Percentiles rank a stretch among this genome's conserved stretches.
Conservation (phyloP, 1,140 invertebrate species). For the Streblospio benedicti region DNA sequence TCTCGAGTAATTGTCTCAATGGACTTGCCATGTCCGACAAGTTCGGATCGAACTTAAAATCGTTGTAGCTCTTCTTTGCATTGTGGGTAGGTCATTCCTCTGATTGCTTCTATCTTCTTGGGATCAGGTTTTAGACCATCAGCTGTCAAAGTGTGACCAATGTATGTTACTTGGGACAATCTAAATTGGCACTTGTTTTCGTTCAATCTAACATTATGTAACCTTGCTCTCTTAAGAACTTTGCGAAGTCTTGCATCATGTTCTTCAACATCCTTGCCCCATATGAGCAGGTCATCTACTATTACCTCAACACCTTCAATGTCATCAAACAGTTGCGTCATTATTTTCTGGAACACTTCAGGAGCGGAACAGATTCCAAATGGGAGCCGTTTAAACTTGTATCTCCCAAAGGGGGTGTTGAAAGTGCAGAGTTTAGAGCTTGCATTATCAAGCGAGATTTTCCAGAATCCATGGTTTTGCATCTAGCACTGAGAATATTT, state of each 20-base stretch:
- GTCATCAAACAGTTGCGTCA: slow-evolving; percentile 18
- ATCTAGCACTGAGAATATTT: too few species aligned
- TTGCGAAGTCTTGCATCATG: neutral
- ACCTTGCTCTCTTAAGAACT: slow-evolving; percentile 7
- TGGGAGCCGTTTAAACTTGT: neutral
- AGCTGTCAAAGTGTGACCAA: slow-evolving; percentile 34
- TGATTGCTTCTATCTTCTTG: slow-evolving; percentile 33
- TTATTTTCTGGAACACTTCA: neutral
- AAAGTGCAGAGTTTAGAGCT: too few species aligned
- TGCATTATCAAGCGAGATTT: too few species aligned
- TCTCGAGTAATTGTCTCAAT: slow-evolving; percentile 33
- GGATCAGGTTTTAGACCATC: slow-evolving; percentile 32
- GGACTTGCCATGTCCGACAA: slow-evolving; percentile 22
- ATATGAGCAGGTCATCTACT: slow-evolving; percentile 5
- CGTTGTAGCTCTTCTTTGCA: neutral
- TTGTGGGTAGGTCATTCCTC: slow-evolving; percentile 25
- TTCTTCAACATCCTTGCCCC: neutral
- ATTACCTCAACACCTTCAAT: slow-evolving; percentile 28
- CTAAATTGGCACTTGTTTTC: slow-evolving; percentile 10
- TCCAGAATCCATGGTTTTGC: too few species aligned
- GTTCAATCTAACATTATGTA: slow-evolving; percentile 13
- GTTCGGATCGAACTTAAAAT: neutral
- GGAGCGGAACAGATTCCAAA: slow-evolving; percentile 3
- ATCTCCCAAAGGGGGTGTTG: slow-evolving; percentile 6
- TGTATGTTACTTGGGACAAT: slow-evolving; percentile 25